A percentile compares a stretch with the other conserved stretches of the same genome.
Evolutionary conservation across 2,113 vertebrate genomes (phyloP).

Genomic region (Phalacrocorax carbo): DNA sequence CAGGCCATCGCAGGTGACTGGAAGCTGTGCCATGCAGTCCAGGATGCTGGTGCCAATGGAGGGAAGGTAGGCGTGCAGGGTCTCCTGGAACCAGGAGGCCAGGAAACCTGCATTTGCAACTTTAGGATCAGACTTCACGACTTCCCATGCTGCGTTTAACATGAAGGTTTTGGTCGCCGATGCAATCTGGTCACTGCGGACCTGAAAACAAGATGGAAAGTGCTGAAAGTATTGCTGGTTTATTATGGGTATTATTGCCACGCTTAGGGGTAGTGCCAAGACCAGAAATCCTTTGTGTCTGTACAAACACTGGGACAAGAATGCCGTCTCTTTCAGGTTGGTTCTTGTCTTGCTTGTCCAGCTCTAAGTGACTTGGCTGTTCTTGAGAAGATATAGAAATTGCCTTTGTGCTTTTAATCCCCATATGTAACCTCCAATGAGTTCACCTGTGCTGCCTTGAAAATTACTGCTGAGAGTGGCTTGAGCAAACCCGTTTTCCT

Average conservation of each 20-base stretch:
- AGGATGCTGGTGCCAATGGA: background rate
- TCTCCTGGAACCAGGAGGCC: constrained; percentile 38
- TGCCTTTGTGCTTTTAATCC: background rate
- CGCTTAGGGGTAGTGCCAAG: background rate
- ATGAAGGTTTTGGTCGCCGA: background rate
- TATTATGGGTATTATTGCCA: background rate
- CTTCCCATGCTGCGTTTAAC: constrained; percentile 36
- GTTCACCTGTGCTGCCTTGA: background rate
- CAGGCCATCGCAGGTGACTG: constrained; percentile 18
- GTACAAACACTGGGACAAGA: background rate
- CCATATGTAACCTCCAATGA: background rate
- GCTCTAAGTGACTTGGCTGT: background rate
- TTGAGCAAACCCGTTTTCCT: background rate
- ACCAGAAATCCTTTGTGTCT: background rate
- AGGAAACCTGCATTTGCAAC: background rate
- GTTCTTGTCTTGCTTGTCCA: background rate
- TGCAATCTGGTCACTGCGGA: background rate
- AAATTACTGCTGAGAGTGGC: background rate
- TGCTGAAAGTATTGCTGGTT: background rate
- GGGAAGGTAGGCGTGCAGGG: background rate
- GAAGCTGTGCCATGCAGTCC: constrained; percentile 18
- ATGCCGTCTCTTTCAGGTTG: background rate
- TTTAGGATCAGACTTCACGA: background rate
- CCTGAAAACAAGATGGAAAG: background rate
- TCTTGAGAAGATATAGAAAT: background rate